phyloP scores from a whole-genome alignment of 2,113 vertebrate genomes.

The Alethe castanea region DNA sequence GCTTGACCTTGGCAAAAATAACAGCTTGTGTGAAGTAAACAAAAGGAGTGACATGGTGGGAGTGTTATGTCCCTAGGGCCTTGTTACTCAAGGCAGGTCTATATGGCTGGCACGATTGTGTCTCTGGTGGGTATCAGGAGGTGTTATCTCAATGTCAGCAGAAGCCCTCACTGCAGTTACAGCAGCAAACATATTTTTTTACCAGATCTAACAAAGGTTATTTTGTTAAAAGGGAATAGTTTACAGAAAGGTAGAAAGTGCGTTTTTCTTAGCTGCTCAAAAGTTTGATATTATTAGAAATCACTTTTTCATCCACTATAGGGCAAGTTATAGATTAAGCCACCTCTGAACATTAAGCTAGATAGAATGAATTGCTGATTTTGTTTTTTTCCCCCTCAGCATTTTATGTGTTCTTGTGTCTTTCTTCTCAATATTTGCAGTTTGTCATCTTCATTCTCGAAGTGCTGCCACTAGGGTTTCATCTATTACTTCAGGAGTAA shows the following conservation, averaged over 20 bases:
- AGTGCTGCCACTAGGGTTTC: constrained; percentile 35
- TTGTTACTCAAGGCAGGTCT: background rate
- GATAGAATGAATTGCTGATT: background rate
- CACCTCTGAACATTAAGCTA: background rate
- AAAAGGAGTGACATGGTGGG: background rate
- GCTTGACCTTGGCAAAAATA: constrained; percentile 27
- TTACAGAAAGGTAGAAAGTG: background rate
- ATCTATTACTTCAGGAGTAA: constrained; percentile 42
- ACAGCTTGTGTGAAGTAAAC: background rate
- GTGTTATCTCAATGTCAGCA: background rate
- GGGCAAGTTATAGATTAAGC: background rate
- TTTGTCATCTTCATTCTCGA: constrained; percentile 30
- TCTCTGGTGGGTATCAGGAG: background rate
- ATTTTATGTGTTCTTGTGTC: background rate
- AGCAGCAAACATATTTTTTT: background rate
- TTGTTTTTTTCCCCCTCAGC: fast-evolving
- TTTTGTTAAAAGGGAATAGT: background rate
- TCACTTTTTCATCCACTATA: background rate
- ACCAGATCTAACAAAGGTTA: background rate
- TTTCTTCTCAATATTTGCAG: background rate
- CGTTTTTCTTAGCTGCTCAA: background rate
- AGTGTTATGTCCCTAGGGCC: background rate
- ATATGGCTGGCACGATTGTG: background rate
- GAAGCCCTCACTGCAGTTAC: background rate
- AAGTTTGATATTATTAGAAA: background rate